A percentile compares a stretch with the other conserved stretches of the same genome.
Conservation (phyloP, 2,888 invertebrate species). For the Calameuta idolon region DNA sequence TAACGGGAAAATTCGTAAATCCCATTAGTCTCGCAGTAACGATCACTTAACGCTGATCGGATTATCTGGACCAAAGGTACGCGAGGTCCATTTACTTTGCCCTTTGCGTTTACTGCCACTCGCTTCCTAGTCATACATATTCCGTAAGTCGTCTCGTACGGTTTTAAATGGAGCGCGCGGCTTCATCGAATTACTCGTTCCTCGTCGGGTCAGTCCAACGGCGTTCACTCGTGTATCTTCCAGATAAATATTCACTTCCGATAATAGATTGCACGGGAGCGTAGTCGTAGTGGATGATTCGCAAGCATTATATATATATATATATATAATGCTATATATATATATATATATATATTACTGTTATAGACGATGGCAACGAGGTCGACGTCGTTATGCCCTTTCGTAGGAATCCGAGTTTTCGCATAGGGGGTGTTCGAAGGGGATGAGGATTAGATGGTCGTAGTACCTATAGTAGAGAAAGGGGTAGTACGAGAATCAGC, state of each 20-base stretch:
- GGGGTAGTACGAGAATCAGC: not conserved
- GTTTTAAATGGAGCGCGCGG: not conserved
- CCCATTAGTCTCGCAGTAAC: not conserved
- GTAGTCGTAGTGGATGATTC: not conserved
- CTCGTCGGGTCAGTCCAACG: not conserved
- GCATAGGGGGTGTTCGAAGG: not conserved
- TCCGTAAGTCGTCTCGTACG: not conserved
- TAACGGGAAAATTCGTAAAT: not conserved
- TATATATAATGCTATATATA: too few species aligned
- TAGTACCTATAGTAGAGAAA: not conserved
- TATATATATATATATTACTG: not conserved
- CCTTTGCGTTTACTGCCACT: not conserved
- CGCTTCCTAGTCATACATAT: not conserved
- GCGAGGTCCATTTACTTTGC: not conserved
- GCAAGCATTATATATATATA: not conserved
- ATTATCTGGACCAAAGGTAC: not conserved
- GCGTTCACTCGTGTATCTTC: not conserved
- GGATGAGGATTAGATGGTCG: not conserved
- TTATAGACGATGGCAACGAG: not conserved
- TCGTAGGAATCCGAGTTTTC: not conserved
- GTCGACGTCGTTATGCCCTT: not conserved
- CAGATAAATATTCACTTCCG: not conserved
- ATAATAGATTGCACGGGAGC: not conserved
- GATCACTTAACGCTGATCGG: not conserved
- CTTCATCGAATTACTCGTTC: not conserved